phyloP scores from a whole-genome alignment of 2,113 vertebrate species.

The Nerophis lumbriciformis region DNA sequence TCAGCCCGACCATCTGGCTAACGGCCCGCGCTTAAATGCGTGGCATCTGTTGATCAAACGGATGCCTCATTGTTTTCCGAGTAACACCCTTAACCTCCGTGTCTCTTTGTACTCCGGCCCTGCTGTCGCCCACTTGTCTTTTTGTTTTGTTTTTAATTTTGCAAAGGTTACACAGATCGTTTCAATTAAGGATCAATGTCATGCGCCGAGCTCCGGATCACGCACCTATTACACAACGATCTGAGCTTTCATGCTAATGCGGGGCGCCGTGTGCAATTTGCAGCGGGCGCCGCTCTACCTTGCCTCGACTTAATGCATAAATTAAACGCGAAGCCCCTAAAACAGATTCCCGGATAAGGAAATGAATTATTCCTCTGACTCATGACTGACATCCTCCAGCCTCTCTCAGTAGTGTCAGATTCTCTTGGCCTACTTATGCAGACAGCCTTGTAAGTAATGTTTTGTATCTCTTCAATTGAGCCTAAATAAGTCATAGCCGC shows the following conservation, averaged over 20 bases:
- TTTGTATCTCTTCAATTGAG: conserved; percentile 59
- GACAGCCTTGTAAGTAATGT: conserved; percentile 56
- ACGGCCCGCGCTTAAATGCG: conserved; percentile 68
- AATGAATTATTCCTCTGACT: conserved; percentile 56
- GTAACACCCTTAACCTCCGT: conserved; percentile 68
- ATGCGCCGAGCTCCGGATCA: conserved; percentile 28
- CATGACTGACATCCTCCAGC: conserved; percentile 45
- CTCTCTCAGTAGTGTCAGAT: conserved; percentile 55
- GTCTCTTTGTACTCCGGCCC: conserved; percentile 35
- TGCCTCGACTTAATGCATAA: conserved; percentile 34
- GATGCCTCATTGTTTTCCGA: conserved; percentile 67
- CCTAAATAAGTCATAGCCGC: conserved; percentile 64
- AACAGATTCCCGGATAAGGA: conserved; percentile 25
- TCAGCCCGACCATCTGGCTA: conserved; percentile 75
- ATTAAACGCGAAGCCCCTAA: conserved; percentile 21
- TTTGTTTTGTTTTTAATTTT: conserved; percentile 12
- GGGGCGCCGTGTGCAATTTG: conserved; percentile 10
- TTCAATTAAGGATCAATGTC: conserved; percentile 41
- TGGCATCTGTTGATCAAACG: conserved; percentile 74
- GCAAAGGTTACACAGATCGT: conserved; percentile 46
- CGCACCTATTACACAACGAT: conserved; percentile 14
- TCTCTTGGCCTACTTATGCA: conserved; percentile 60
- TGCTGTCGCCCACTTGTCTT: conserved; percentile 24
- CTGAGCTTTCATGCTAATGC: conserved; percentile 38
- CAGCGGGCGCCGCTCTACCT: conserved; percentile 1